Percentiles rank a stretch among this genome's conserved stretches.
These are phyloP conservation scores for Phymatocera aterrima DNA, from an alignment of 2,888 invertebrate genomes.

Conservation along the genomic window DNA sequence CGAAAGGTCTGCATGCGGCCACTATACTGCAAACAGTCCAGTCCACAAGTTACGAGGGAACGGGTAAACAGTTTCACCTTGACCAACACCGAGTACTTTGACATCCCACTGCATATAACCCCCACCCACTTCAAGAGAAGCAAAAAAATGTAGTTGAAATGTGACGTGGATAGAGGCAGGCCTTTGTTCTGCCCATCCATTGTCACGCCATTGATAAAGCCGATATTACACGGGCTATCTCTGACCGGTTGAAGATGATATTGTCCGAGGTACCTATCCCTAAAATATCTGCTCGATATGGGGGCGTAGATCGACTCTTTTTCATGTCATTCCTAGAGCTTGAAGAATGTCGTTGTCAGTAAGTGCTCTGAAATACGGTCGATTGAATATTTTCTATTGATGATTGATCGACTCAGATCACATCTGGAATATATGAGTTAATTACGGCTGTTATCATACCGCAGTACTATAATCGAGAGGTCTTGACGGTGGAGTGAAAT, in stretches of 20 bases:
- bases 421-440: neutral
- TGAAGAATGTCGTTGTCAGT: neutral
- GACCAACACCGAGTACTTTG: constrained; percentile 15
- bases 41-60: neutral
- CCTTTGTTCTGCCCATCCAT: neutral
- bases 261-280: neutral
- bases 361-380: neutral
- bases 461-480: constrained; percentile 2
- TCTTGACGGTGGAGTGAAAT: neutral
- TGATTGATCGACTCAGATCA: neutral
- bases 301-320: neutral
- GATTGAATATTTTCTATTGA: neutral
- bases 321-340: no score
- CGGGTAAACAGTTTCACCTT: constrained; percentile 14
- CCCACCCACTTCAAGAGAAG: no score
- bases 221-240: neutral
- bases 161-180: neutral
- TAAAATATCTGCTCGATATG: neutral
- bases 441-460: neutral
- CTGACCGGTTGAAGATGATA: neutral
- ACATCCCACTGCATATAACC: constrained; percentile 2
- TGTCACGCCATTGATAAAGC: neutral
- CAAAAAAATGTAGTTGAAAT: neutral
- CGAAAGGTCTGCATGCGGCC: neutral
- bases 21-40: constrained; percentile 3